Evolutionary conservation across 2,888 invertebrate genomes (phyloP).

Genomic region (Noctua janthina): DNA sequence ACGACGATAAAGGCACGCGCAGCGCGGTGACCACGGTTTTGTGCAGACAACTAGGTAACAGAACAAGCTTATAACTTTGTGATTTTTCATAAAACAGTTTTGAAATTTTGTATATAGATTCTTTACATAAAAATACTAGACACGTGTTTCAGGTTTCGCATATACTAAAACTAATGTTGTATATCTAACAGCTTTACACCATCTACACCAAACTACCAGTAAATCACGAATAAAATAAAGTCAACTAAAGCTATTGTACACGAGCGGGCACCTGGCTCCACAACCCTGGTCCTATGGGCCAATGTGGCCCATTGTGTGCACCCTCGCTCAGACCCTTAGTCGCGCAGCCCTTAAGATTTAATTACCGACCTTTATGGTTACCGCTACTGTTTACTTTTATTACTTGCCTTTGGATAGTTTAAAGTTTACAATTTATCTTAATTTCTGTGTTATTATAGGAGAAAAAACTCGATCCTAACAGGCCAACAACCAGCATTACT

Average conservation of each 20-base stretch:
- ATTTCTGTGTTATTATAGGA: background rate
- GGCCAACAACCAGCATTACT: background rate
- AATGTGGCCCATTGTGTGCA: slow-evolving; percentile 70
- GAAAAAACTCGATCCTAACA: background rate
- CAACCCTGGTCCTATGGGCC: slow-evolving; percentile 46
- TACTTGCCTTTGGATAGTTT: slow-evolving; percentile 58
- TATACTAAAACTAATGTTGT: too few species aligned
- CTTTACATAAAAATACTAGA: too few species aligned
- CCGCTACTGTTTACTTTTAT: slow-evolving; percentile 79
- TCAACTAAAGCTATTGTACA: slow-evolving; percentile 76
- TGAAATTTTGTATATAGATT: too few species aligned
- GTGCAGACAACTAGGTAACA: too few species aligned
- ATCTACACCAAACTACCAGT: slow-evolving; percentile 40
- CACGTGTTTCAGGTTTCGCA: too few species aligned
- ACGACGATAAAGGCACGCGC: too few species aligned
- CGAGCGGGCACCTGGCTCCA: slow-evolving; percentile 75
- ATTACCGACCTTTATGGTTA: slow-evolving; percentile 80
- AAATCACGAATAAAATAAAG: slow-evolving; percentile 76
- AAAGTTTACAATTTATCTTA: slow-evolving; percentile 22
- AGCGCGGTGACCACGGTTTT: too few species aligned
- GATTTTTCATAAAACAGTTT: too few species aligned
- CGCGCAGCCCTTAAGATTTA: slow-evolving; percentile 81
- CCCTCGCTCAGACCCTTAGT: slow-evolving; percentile 70
- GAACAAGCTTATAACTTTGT: too few species aligned
- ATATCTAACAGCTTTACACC: background rate